A percentile compares a stretch with the other conserved stretches of the same genome.
Conservation (phyloP, 2,113 vertebrate genomes). For the Laticauda colubrina region DNA sequence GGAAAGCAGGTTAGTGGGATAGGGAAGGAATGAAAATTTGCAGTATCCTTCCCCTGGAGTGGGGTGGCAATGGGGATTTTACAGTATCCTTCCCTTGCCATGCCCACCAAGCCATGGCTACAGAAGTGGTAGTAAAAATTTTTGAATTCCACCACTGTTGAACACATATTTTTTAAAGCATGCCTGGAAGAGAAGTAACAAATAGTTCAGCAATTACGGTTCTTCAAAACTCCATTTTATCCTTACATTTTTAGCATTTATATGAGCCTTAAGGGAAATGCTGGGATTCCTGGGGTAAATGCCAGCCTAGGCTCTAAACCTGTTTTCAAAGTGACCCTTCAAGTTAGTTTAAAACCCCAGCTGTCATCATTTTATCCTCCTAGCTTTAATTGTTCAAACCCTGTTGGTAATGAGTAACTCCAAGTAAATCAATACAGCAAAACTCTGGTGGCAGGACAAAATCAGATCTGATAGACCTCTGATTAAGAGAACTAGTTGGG, state of each 20-base stretch:
- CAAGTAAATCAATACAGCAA: too few species aligned
- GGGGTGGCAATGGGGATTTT: too few species aligned
- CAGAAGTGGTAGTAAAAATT: too few species aligned
- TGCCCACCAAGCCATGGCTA: too few species aligned
- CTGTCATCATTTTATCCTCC: not conserved
- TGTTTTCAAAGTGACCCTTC: not conserved
- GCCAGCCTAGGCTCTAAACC: not conserved
- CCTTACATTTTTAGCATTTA: not conserved
- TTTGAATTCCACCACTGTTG: too few species aligned
- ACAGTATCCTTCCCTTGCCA: too few species aligned
- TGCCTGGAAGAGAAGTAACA: not conserved
- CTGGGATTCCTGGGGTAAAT: not conserved
- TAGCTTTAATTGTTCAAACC: too few species aligned
- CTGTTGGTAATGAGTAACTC: not conserved
- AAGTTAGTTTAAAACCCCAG: not conserved
- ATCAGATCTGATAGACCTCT: not conserved
- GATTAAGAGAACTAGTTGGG: not conserved
- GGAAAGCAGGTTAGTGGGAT: too few species aligned
- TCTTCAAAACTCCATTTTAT: not conserved
- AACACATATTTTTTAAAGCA: not conserved
- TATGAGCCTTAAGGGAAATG: not conserved
- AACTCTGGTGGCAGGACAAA: not conserved
- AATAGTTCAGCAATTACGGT: not conserved
- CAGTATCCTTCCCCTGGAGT: too few species aligned
- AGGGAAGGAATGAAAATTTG: too few species aligned